Conservation (phyloP, 92 coral and sea anemone genomes). For the Isaurus tuberculatus region DNA sequence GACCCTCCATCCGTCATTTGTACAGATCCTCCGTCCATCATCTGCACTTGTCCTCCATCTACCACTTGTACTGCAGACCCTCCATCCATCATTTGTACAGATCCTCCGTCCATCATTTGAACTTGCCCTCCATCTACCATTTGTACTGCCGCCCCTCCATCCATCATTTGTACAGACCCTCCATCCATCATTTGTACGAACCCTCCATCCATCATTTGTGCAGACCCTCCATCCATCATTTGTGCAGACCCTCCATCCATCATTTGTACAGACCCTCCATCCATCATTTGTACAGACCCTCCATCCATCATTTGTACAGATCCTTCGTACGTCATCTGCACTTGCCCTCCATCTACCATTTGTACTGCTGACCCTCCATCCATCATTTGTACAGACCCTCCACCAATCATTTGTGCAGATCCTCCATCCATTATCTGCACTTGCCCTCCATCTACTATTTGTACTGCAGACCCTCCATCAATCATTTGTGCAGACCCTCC, state of each 20-base stretch:
- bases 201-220: background rate
- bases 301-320: constrained; percentile 12
- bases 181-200: constrained; percentile 2
- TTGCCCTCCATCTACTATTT: constrained; percentile 8
- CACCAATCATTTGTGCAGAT: constrained; percentile 14
- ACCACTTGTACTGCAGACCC: background rate
- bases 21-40: constrained; percentile 3
- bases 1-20: constrained; percentile 9
- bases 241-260: background rate
- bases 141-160: background rate
- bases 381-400: constrained; percentile 8
- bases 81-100: background rate
- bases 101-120: constrained; percentile 17
- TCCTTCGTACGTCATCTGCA: constrained; percentile 3
- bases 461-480: background rate
- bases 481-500: background rate
- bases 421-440: constrained; percentile 8
- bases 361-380: constrained; percentile 19
- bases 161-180: background rate
- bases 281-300: constrained; percentile 18
- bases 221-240: constrained; percentile 8
- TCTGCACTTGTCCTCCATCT: constrained; percentile 12
- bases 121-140: constrained; percentile 2
- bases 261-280: constrained; percentile 22
- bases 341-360: constrained; percentile 24